Percentiles rank a stretch among this genome's conserved stretches.
Conservation (phyloP, 1,140 invertebrate genomes). For the Drosophila pectinifera region DNA sequence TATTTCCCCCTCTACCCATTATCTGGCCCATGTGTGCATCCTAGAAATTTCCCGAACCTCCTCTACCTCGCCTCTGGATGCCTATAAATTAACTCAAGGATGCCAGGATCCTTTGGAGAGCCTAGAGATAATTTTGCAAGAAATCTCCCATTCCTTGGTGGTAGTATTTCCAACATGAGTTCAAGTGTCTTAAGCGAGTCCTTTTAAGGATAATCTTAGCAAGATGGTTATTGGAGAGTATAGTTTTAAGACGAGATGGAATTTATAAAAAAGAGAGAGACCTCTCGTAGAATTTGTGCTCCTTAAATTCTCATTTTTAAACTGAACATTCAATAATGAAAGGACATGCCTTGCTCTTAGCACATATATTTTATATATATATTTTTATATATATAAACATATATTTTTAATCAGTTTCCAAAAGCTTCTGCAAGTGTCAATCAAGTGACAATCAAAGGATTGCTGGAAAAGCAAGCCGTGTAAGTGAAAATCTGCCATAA, state of each 20-base stretch:
- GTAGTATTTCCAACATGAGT: conserved; percentile 22
- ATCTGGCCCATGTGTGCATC: conserved; percentile 32
- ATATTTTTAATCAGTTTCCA: conserved; percentile 37
- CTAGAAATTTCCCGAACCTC: conserved; percentile 2
- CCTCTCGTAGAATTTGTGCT: too few species aligned
- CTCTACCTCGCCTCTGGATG: conserved; percentile 15
- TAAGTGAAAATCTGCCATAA: conserved; percentile 45
- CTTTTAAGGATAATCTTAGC: conserved; percentile 1
- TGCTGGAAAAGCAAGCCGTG: conserved; percentile 24
- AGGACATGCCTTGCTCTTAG: background rate
- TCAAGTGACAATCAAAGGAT: conserved; percentile 3
- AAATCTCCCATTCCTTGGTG: conserved; percentile 13
- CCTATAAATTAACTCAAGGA: conserved; percentile 55
- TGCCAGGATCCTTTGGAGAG: conserved; percentile 13
- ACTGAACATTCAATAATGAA: too few species aligned
- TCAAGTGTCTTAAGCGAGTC: background rate
- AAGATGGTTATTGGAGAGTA: conserved; percentile 13
- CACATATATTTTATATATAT: conserved; percentile 21
- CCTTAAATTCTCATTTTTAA: too few species aligned
- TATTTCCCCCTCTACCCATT: conserved; percentile 15
- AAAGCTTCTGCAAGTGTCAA: conserved; percentile 8
- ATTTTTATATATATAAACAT: conserved; percentile 32
- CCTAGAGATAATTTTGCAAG: conserved; percentile 14
- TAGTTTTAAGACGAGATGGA: background rate
- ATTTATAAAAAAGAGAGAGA: too few species aligned